Percentiles rank a stretch among this genome's conserved stretches.
Evolutionary conservation across 2,888 invertebrate species (phyloP).

Genomic region (Lithophane ornitopus): DNA sequence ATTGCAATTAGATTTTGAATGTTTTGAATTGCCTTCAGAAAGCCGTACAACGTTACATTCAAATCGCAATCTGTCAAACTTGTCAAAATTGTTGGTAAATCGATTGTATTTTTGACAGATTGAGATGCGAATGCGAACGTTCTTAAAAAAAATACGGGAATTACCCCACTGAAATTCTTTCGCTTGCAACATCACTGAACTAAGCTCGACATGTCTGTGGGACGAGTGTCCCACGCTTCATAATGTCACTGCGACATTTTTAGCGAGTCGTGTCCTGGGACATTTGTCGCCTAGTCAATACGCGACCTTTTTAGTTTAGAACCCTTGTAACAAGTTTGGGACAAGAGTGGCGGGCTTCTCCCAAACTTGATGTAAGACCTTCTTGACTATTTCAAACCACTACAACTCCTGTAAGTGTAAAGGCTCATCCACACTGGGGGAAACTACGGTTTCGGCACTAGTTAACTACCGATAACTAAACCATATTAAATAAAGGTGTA

Average conservation of each 20-base stretch:
- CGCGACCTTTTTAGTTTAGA: background rate
- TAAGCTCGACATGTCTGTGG: background rate
- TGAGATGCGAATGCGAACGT: no score
- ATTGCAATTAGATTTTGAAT: no score
- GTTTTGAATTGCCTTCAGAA: background rate
- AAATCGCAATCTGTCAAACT: no score
- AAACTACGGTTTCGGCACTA: background rate
- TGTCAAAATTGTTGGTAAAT: no score
- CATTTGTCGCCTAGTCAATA: constrained; percentile 1
- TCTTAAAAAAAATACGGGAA: no score
- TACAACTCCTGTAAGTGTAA: background rate
- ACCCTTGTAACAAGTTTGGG: background rate
- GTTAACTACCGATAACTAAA: background rate
- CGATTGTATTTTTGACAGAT: no score
- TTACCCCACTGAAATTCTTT: constrained; percentile 1
- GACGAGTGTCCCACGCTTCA: background rate
- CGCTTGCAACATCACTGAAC: background rate
- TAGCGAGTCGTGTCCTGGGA: background rate
- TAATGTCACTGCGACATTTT: constrained; percentile 23
- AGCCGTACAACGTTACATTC: no score
- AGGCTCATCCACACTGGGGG: background rate
- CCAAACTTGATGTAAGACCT: background rate
- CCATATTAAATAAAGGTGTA: no score
- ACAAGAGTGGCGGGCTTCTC: background rate
- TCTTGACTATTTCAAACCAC: background rate